phyloP scores from a whole-genome alignment of 2,113 vertebrate genomes.

The Stomatorhinus ivindoensis region DNA sequence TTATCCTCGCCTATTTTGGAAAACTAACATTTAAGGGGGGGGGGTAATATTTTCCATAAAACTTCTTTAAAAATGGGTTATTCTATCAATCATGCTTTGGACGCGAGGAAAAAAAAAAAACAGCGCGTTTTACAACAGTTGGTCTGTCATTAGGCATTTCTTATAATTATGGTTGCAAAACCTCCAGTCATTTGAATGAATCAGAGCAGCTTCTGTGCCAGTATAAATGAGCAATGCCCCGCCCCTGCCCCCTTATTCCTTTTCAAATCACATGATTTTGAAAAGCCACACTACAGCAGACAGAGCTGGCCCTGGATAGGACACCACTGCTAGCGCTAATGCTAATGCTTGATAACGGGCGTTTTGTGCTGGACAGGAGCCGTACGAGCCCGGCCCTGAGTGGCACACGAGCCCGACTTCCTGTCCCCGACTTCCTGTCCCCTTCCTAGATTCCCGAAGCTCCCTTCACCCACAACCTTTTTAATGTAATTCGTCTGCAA shows the following conservation, averaged over 20 bases:
- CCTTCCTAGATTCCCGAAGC: neutral
- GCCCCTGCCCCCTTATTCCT: neutral
- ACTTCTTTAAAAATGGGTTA: conserved; percentile 17
- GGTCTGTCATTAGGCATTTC: conserved; percentile 65
- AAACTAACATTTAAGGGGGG: neutral
- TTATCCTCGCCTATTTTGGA: conserved; percentile 24
- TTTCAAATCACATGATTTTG: neutral
- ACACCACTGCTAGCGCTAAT: neutral
- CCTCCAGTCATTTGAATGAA: conserved; percentile 58
- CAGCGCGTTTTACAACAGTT: conserved; percentile 54
- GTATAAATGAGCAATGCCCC: conserved; percentile 35
- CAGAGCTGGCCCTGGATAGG: neutral
- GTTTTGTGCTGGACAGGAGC: neutral
- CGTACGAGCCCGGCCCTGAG: neutral
- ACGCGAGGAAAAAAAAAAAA: conserved; percentile 35
- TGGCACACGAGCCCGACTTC: neutral
- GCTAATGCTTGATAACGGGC: neutral
- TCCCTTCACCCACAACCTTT: neutral
- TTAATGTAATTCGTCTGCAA: neutral
- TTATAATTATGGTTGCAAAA: conserved; percentile 66
- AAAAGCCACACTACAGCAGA: neutral
- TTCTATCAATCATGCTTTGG: conserved; percentile 22
- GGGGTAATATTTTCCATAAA: neutral
- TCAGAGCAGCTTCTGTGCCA: conserved; percentile 52
- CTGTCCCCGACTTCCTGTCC: neutral